Percentiles rank a stretch among this genome's conserved stretches.
Conservation (phyloP, 2,797 vertebrate genomes). For the Thripadectes ignobilis region DNA sequence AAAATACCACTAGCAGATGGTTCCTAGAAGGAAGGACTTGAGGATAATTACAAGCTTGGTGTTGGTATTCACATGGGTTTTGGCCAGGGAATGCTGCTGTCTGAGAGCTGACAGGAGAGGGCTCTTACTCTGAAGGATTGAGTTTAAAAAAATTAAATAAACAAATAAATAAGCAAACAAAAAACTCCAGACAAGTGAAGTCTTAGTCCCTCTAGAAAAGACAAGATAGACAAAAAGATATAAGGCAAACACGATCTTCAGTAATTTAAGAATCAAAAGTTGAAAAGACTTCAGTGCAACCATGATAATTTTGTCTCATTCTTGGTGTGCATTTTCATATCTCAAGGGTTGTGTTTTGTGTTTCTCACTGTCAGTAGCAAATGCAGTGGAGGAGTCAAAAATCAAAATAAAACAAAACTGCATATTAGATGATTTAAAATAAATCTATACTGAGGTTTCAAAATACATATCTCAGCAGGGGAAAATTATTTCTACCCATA, state of each 20-base stretch:
- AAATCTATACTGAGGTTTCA: not conserved
- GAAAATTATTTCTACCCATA: not conserved
- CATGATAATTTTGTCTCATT: not conserved
- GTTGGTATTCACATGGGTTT: fast-evolving
- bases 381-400: not conserved
- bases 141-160: not conserved
- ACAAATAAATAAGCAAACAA: not conserved
- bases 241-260: not conserved
- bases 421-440: not conserved
- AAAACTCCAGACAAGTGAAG: not conserved
- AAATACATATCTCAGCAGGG: not conserved
- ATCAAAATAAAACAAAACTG: fast-evolving
- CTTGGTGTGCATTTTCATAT: not conserved
- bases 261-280: not conserved
- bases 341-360: not conserved
- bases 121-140: not conserved
- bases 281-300: not conserved
- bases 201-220: not conserved
- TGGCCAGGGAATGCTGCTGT: not conserved
- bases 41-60: not conserved
- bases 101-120: not conserved
- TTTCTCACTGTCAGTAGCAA: not conserved
- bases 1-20: not conserved
- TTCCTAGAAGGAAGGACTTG: not conserved
- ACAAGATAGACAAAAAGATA: not conserved